Evolutionary conservation across 2,888 invertebrate genomes (phyloP), one percentile per base, ranked within the genome.

Genomic region (Pherbina coryleti): DNA sequence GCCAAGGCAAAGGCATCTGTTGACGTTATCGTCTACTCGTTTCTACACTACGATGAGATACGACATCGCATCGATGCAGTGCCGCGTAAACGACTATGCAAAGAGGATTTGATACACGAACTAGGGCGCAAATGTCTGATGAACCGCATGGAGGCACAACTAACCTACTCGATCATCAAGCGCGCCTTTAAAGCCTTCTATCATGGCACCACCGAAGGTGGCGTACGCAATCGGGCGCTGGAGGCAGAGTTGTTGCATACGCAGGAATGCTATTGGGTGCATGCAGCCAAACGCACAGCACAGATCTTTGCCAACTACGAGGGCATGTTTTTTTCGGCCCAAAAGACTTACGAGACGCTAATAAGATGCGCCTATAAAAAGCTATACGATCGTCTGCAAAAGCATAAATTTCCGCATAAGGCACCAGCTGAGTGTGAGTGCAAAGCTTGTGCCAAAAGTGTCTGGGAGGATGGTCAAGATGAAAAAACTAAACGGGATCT

Each of bases 131-230:
- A 85, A 69, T 87, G 88, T 71, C 81, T 81, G 9, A 86, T 88
- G 88, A 85, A 84, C 57, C 82, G 83, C 4, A 80, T 86, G 4
- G 88, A 88, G 81, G 86, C 89, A 5, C 83, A 86, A 77, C 78
- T 89, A 9, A 82, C 86, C 0, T 88, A 89, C 72, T 78, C 84
- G 17, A 85, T 88, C 9, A 84, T 88, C 0, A 88, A 88, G 78
- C 82, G 85, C 0, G 86, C 89, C 8, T 85, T 88, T 62, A 88
- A 89, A 80, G 89, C 89, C 0, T 88, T 87, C 79, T 89, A 85
- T 22, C 86, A 86, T 28, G 85, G 84, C 44, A 87, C 85, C 53
- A 81, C 83, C 0, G 79, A 83, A 14, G 79, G 78, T 2, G 79
- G 84, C 11, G 82, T 86, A 19, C 84, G 85, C 4, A 88, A 84